Evolutionary conservation across 1,140 invertebrate genomes (phyloP).

Genomic region (Venturia canescens): DNA sequence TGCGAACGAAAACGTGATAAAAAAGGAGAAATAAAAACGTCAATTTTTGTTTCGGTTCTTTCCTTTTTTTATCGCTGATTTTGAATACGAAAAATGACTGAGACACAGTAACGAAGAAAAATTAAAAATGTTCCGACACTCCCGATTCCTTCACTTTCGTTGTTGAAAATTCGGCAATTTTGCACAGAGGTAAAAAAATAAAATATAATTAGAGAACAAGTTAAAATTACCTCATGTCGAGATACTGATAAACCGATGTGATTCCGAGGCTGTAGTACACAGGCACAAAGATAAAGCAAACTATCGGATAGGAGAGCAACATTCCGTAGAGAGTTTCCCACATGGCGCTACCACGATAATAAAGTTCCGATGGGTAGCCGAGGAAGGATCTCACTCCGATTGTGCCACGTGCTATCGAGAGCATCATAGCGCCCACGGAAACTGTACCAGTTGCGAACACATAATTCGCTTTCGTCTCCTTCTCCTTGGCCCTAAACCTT

Average conservation of each 20-base stretch:
- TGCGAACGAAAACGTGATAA: constrained; percentile 1
- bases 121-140: too few species aligned
- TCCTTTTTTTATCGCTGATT: too few species aligned
- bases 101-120: too few species aligned
- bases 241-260: constrained; percentile 91
- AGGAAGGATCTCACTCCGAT: constrained; percentile 88
- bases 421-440: constrained; percentile 87
- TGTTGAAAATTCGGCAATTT: too few species aligned
- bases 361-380: constrained; percentile 89
- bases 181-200: too few species aligned
- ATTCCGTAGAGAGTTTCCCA: constrained; percentile 92
- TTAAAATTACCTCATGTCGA: constrained; percentile 82
- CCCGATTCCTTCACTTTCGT: too few species aligned
- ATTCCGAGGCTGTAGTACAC: constrained; percentile 90
- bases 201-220: background rate
- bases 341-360: constrained; percentile 88
- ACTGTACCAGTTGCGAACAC: constrained; percentile 85
- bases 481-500: constrained; percentile 81
- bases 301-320: constrained; percentile 87
- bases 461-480: constrained; percentile 84
- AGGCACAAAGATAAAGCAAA: constrained; percentile 89
- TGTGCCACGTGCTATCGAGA: constrained; percentile 88
- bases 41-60: background rate
- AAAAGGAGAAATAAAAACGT: too few species aligned
- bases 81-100: too few species aligned